Conservation (phyloP, 37 sponge, comb jelly and placozoan species). For the Sycon ciliatum region DNA sequence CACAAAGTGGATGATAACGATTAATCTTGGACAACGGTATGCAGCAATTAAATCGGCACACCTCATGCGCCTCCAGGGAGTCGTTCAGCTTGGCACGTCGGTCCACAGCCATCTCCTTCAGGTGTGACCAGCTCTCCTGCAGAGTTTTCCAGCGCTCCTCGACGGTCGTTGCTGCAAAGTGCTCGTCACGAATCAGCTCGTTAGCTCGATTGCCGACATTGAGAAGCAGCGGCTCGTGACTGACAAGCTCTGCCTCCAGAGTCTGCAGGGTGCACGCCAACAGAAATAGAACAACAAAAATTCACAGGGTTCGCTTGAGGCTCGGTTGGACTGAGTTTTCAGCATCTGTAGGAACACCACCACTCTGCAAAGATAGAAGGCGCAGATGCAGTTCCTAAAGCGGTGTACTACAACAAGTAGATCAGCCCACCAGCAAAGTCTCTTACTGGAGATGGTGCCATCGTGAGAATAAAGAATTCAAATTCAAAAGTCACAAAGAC, state of each 20-base stretch:
- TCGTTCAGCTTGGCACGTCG: slow-evolving; percentile 50
- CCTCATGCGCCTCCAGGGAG: slow-evolving; percentile 59
- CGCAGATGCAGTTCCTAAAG: too few species aligned
- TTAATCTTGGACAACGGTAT: not conserved
- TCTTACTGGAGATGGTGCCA: too few species aligned
- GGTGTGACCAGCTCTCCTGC: slow-evolving; percentile 41
- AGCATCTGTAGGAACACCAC: not conserved
- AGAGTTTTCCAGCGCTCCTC: slow-evolving; percentile 28
- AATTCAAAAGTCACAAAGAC: too few species aligned
- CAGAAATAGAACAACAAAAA: not conserved
- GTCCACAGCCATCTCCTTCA: slow-evolving; percentile 35
- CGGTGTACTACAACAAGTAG: too few species aligned
- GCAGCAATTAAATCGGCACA: not conserved
- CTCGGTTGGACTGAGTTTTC: not conserved
- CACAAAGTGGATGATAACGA: not conserved
- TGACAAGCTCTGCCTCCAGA: slow-evolving; percentile 59
- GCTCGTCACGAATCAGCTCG: slow-evolving; percentile 45
- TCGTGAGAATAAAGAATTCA: too few species aligned
- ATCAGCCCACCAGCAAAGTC: too few species aligned
- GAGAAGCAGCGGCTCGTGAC: slow-evolving; percentile 53
- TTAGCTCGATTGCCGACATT: slow-evolving; percentile 38
- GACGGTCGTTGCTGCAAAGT: slow-evolving; percentile 53
- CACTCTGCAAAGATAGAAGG: too few species aligned
- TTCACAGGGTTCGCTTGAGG: not conserved
- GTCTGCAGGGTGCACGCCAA: slow-evolving; percentile 15